A percentile compares a stretch with the other conserved stretches of the same genome.
These are phyloP conservation scores for Gandaritis pyraliata DNA, from an alignment of 2,888 invertebrate genomes.

Conservation along the genomic window DNA sequence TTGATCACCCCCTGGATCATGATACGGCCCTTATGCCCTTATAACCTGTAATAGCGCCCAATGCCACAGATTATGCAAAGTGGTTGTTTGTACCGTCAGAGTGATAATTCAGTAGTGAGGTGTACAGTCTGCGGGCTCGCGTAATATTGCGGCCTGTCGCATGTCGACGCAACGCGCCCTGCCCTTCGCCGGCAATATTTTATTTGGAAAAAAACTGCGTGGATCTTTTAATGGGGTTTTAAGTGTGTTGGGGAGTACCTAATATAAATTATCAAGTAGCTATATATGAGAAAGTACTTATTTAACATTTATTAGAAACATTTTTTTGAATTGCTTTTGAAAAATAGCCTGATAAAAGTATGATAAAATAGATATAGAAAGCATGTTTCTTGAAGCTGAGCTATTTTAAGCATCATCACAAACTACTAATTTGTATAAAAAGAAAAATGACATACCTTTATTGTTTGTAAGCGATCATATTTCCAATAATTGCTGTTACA, in stretches of 20 bases:
- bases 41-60: background rate
- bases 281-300: too few relatives aligned
- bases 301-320: too few relatives aligned
- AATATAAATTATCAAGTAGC: too few relatives aligned
- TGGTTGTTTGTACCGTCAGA: background rate
- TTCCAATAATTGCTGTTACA: slow-evolving; percentile 2
- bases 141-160: slow-evolving; percentile 14
- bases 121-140: background rate
- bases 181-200: background rate
- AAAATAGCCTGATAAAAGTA: too few relatives aligned
- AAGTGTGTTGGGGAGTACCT: background rate
- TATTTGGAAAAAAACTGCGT: background rate
- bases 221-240: background rate
- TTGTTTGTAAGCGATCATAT: background rate
- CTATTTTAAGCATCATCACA: too few relatives aligned
- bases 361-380: too few relatives aligned
- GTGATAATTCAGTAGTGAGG: slow-evolving; percentile 3
- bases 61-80: slow-evolving; percentile 1
- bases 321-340: too few relatives aligned
- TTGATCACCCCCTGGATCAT: too few relatives aligned
- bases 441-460: background rate
- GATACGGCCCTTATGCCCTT: too few relatives aligned
- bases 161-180: slow-evolving; percentile 8
- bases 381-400: too few relatives aligned
- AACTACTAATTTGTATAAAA: too few relatives aligned